Evolutionary conservation across 2,888 invertebrate species (phyloP).

Genomic region (Nomada lathburiana): DNA sequence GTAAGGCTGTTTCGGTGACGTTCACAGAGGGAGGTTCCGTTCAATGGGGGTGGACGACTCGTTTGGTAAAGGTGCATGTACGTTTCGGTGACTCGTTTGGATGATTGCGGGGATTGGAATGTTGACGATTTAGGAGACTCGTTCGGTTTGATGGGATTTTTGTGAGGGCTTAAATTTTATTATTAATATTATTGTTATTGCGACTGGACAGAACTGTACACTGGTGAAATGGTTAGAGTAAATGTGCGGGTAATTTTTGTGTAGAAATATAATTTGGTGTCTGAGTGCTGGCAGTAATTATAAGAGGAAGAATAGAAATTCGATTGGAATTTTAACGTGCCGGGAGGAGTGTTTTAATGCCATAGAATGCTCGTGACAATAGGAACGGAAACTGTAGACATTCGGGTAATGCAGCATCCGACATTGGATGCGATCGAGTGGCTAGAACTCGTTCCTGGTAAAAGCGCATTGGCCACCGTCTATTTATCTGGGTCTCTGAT

Average conservation of each 20-base stretch:
- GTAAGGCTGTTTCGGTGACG: slow-evolving; percentile 18
- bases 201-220: no score
- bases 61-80: neutral
- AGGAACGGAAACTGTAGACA: slow-evolving; percentile 39
- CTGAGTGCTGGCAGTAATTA: no score
- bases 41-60: neutral
- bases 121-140: no score
- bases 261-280: no score
- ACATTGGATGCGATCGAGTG: slow-evolving; percentile 35
- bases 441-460: slow-evolving; percentile 42
- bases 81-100: slow-evolving; percentile 6
- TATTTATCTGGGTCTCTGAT: slow-evolving; percentile 79
- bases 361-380: slow-evolving; percentile 32
- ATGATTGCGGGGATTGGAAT: slow-evolving; percentile 4
- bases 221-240: no score
- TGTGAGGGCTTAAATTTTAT: no score
- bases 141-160: no score
- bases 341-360: neutral
- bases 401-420: slow-evolving; percentile 40
- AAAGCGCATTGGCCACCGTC: slow-evolving; percentile 64
- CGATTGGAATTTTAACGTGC: neutral
- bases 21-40: neutral
- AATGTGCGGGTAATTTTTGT: no score
- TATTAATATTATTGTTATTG: no score
- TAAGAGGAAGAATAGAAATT: no score